Evolutionary conservation across 2,797 vertebrate species (phyloP), one percentile per base, ranked within the genome.

Genomic region (Chelon labrosus): DNA sequence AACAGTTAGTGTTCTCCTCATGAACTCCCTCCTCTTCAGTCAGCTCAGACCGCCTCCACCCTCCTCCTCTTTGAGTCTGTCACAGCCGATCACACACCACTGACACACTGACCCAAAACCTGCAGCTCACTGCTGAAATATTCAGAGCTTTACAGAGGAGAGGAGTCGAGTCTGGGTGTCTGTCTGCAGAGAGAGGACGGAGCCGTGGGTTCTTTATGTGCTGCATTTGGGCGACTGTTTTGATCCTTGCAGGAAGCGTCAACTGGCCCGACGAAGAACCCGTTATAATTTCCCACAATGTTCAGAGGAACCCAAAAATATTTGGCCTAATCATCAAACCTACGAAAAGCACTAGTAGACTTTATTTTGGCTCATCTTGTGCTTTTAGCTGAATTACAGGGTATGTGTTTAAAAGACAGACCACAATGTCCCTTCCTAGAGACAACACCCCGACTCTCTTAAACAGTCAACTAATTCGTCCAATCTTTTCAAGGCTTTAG

Each of bases 81-180:
- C 80, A 82, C 82, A 90, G 82, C 27, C 53, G 71, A 90, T 92
- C 71, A 85, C 89, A 91, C 89, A 87, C 90, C 89, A 87, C 90
- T 92, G 87, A 92, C 93, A 93, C 91, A 91, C 90, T 91, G 85
- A 93, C 92, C 91, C 74, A 88, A 88, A 94, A 92, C 70, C 79
- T 79, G 83, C 84, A 75, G 85, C 63, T 75, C 54, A 19, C 79
- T 73, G 72, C 75, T 79, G 42, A 85, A 85, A 86, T 82, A 86
- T 90, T 88, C 77, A 86, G 22, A 59, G 69, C 72, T 64, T 47
- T 53, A 16, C 1, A 7, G 67, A 53, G 17, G 47, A 56, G 67
- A 53, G 17, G 47, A 56, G 27, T 60, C 25, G 61, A 2, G 6
- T 42, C 31, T 31, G 44, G 16, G 11, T 17, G 42, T 25, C 65